Base-by-base conservation (phyloP, 1,140 invertebrate species). In the Zaprionus lachaisei region DNA sequence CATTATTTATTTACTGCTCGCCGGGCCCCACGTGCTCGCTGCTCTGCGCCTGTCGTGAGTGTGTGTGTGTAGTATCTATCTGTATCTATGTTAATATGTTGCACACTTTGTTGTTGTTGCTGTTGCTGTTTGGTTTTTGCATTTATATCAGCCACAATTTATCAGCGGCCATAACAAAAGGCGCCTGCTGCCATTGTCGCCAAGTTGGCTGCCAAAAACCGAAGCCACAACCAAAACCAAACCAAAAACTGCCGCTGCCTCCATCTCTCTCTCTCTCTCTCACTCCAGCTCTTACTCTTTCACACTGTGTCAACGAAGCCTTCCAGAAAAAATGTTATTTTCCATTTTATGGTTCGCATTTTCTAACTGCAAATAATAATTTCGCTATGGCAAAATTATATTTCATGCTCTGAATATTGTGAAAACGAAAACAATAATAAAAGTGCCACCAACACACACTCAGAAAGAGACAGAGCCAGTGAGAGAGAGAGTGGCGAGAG, bases 1-100 rank as follows among this genome's bases (percentile, higher is more conserved):
- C 85, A 90, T 90, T 90, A 90, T 90, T 90, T 90, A 90, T 90
- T 90, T 91, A 91, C 86, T 91, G 85, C 81, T 83, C 64, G 66
- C 75, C 64, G n/a, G 63, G 56, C 34, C 12, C 34, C 37, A 15
- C 41, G 51, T 47, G 26, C 61, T n/a, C 12, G 6, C 54, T 1
- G 26, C 22, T 47, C 9, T n/a, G 12, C 58, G 14, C 6, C 34
- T 5, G 11, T 49, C 6, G 4, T 47, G 14, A 12, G 22, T n/a
- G 7, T 60, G 6, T 41, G 51, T 69, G 17, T 62, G 51, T 64
- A 44, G 51, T 17, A 60, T 69, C 56, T 75, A 56, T 62, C 64
- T 78, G 67, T 72, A 69, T 70, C 62, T 81, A 75, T 89, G 85
- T 72, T 82, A 85, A 90, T 90, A 77, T 90, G 81, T 72, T 90